Evolutionary conservation across 1,140 invertebrate species (phyloP), one percentile per base, ranked within the genome.

Genomic region (Drosophila varians): DNA sequence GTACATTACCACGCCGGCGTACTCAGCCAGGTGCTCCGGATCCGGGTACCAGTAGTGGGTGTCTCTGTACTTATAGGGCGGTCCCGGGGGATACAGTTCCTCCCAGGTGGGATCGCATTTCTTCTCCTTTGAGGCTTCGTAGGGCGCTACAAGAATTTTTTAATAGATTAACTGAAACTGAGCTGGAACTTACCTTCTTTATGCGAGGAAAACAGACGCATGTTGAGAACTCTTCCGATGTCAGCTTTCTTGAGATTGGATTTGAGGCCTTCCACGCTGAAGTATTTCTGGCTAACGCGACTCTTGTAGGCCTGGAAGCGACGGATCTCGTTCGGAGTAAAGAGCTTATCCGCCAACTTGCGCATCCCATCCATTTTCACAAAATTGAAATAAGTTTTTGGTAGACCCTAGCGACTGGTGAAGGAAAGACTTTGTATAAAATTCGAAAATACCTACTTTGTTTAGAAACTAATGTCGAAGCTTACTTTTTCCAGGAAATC

Each of bases 1-100:
- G 76, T 92, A 94, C 90, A 95, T 92, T 0, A 94, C 92, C 1
- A 93, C 92, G 0, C 93, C 92, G 23, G 92, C 88, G 64, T 92
- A 94, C 60, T 94, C 79, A 65, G 94, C 92, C 0, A 94, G 58
- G 61, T 91, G 95, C 45, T 95, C 93, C 11, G 91, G 69, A 71
- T 90, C 71, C 0, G 88, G 88, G 54, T 78, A 78, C 88, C 88
- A 90, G 3, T 38, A 58, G 45, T 86, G 80, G 0, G 72, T 46
- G 5, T 73, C 26, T 2, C 38, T 28, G 2, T 58, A 11, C 36
- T 77, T 8, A 38, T 86, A 84, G 0, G 72, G 72, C 2, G 58
- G 42, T 0, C 66, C 72, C 0, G 52, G 42, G 0, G 43, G 42
- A 16, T 36, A 26, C 1, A 49, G 0, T 1, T 56, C 14, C 7